phyloP scores from a whole-genome alignment of 2,888 invertebrate species.

The Asteroscopus sphinx region DNA sequence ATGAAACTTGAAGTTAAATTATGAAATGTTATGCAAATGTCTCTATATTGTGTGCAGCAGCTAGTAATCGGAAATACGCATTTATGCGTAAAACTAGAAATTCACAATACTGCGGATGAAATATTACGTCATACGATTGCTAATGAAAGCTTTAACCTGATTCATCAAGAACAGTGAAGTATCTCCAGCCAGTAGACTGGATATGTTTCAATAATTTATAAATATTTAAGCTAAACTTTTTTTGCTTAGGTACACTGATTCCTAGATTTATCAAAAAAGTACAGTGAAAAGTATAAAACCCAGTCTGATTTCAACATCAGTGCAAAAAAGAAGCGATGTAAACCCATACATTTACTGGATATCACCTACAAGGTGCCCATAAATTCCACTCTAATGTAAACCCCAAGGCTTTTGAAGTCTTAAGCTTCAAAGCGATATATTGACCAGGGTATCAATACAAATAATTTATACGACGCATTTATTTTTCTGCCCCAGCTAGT shows the following conservation, averaged over 20 bases:
- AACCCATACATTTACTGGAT: conserved; percentile 36
- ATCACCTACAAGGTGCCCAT: conserved; percentile 36
- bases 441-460: conserved; percentile 36
- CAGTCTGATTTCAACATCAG: not conserved
- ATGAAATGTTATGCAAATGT: conserved; percentile 47
- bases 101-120: conserved; percentile 48
- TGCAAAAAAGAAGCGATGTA: conserved; percentile 9
- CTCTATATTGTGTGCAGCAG: conserved; percentile 36
- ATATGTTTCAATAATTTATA: too few species aligned
- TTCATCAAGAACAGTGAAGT: too few species aligned
- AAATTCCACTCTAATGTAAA: conserved; percentile 51
- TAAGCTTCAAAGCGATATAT: conserved; percentile 45
- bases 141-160: conserved; percentile 11
- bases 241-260: too few species aligned
- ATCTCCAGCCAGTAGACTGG: too few species aligned
- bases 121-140: conserved; percentile 21
- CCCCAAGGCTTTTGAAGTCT: conserved; percentile 39
- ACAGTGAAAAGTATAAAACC: not conserved
- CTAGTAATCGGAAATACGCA: conserved; percentile 33
- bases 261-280: too few species aligned
- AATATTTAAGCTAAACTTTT: too few species aligned
- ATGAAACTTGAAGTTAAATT: conserved; percentile 37
- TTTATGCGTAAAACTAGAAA: conserved; percentile 42
- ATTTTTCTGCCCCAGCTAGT: conserved; percentile 57
- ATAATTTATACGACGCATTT: conserved; percentile 49